phyloP scores from a whole-genome alignment of 2,888 invertebrate species.

The Acleris emargana region DNA sequence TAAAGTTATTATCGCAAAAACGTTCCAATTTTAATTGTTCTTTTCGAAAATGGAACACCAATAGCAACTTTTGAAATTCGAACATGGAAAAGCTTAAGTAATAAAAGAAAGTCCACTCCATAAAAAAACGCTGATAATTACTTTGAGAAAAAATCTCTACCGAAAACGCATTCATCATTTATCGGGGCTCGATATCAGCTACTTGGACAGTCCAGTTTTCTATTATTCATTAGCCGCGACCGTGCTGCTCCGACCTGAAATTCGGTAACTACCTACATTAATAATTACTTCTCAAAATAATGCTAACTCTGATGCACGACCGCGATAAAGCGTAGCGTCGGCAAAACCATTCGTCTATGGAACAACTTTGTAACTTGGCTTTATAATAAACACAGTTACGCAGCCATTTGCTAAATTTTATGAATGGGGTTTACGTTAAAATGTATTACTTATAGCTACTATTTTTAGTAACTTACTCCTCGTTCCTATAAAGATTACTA shows the following conservation, averaged over 20 bases:
- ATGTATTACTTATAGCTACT: too few species aligned
- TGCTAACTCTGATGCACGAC: constrained; percentile 79
- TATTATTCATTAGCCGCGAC: constrained; percentile 78
- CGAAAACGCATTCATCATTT: constrained; percentile 76
- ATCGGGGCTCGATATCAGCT: constrained; percentile 72
- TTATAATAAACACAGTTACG: not conserved
- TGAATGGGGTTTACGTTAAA: too few species aligned
- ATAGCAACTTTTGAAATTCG: too few species aligned
- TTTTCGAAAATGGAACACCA: not conserved
- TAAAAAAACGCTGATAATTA: constrained; percentile 62
- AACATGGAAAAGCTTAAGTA: constrained; percentile 26
- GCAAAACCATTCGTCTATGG: constrained; percentile 26
- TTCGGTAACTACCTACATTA: constrained; percentile 80
- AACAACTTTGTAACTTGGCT: not conserved
- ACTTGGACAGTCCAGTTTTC: constrained; percentile 74
- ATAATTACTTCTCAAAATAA: constrained; percentile 84
- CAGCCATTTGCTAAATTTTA: not conserved
- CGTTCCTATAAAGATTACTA: too few species aligned
- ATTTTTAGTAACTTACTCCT: too few species aligned
- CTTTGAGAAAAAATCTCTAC: constrained; percentile 59
- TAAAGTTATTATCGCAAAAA: constrained; percentile 9
- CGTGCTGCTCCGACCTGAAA: constrained; percentile 72
- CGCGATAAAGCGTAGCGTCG: constrained; percentile 64
- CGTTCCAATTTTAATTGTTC: constrained; percentile 3
- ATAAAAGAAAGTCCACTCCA: constrained; percentile 49